Conservation (phyloP, 2,797 vertebrate species). For the Sebastes trivittatus region DNA sequence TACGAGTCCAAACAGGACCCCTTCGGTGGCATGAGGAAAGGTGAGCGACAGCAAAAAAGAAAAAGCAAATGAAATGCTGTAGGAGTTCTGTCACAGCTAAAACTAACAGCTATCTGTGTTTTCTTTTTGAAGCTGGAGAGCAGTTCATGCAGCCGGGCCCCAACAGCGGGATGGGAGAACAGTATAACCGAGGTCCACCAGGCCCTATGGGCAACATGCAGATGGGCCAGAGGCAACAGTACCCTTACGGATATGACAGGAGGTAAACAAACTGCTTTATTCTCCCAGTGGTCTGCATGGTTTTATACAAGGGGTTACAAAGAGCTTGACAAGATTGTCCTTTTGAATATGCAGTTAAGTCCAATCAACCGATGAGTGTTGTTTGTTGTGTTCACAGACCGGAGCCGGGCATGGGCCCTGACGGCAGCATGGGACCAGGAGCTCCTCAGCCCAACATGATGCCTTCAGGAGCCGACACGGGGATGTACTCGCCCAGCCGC, state of each 20-base stretch:
- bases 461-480: conserved; percentile 92
- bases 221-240: conserved; percentile 95
- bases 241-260: conserved; percentile 95
- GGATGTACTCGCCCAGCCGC: conserved; percentile 98
- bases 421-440: conserved; percentile 89
- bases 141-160: conserved; percentile 96
- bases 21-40: conserved; percentile 98
- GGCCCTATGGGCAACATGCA: conserved; percentile 90
- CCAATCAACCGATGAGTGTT: background rate
- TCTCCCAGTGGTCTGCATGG: background rate
- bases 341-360: background rate
- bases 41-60: conserved; percentile 63
- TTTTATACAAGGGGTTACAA: background rate
- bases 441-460: conserved; percentile 92
- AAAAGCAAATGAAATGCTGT: background rate
- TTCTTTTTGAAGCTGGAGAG: conserved; percentile 83
- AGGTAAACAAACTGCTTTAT: conserved; percentile 77
- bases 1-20: conserved; percentile 97
- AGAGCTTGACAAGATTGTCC: background rate
- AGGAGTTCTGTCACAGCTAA: background rate
- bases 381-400: conserved; percentile 79
- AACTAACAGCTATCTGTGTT: background rate
- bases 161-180: conserved; percentile 93
- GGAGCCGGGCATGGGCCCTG: conserved; percentile 91
- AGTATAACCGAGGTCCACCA: conserved; percentile 92